Evolutionary conservation across 2,797 vertebrate species (phyloP), one percentile per base, ranked within the genome.

Genomic region (Meriones psammophilus): DNA sequence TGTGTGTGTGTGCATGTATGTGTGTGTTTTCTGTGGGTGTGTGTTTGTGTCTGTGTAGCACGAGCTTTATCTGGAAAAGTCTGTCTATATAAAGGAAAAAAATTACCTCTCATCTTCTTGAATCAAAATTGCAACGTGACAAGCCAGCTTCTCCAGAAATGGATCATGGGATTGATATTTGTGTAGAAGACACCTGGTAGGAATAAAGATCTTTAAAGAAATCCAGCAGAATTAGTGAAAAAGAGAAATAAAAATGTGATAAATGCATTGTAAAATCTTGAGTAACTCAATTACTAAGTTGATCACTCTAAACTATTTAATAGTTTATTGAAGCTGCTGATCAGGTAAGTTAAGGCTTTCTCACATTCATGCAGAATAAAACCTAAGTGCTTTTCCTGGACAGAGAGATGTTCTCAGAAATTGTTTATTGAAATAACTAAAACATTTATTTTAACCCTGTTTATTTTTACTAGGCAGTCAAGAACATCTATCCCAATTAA

Each of bases 71-170:
- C 83, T 79, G 42, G 24, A 90, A 92, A 89, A 50, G 26, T 95
- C 24, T 50, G 39, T 84, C 24, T 79, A 9, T 92, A 39, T 64
- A 58, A 58, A 50, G 50, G 42, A 86, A 80, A 14, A 60, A 87
- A 83, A 42, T 18, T 46, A 5, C 8, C 6, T 5, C 2, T 0
- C n/a, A 26, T 54, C 7, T 39, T 64, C 28, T 28, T n/a, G 2
- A 62, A 60, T 66, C 68, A 73, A 33, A 77, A 83, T n/a, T 28
- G 5, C 3, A 28, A 0, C 6, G 3, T 58, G 26, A 54, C 30
- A 78, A 3, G 12, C 17, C 20, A 26, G 8, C 17, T 73, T 93
- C 58, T 93, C 4, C 50, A 74, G 56, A 88, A 80, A 50, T 30
- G 50, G 33, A 74, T 8, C 3, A 26, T 64, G 30, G 39, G 8